Evolutionary conservation across 2,797 vertebrate genomes (phyloP).

Genomic region (Ctenopoma multispine): DNA sequence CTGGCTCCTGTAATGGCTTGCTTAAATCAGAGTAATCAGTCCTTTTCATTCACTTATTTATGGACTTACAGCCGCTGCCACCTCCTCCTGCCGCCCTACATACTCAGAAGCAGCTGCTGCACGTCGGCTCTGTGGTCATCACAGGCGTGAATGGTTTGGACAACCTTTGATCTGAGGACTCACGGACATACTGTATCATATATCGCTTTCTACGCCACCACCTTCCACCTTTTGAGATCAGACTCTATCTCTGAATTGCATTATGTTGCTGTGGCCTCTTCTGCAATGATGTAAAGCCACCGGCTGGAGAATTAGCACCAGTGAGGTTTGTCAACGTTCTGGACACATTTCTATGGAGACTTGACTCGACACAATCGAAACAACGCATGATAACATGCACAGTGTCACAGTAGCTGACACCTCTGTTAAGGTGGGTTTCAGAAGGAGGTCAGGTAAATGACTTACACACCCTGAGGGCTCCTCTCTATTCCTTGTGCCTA

Average conservation of each 20-base stretch:
- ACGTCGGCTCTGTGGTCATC: slow-evolving; percentile 28
- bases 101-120: slow-evolving; percentile 45
- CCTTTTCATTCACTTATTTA: slow-evolving; percentile 37
- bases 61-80: slow-evolving; percentile 3
- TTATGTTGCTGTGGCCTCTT: no score
- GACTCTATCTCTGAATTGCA: no score
- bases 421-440: slow-evolving; percentile 15
- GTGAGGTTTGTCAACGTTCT: no score
- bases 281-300: no score
- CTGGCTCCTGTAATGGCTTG: slow-evolving; percentile 14
- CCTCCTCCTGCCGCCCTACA: slow-evolving; percentile 33
- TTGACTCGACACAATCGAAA: no score
- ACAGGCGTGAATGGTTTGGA: slow-evolving; percentile 16
- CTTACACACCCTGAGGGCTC: not conserved
- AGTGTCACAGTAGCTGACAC: slow-evolving; percentile 9
- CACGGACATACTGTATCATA: not conserved
- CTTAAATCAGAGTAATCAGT: slow-evolving; percentile 35
- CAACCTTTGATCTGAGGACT: slow-evolving; percentile 49
- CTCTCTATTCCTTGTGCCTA: slow-evolving; percentile 4
- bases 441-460: slow-evolving; percentile 19
- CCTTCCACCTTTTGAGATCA: no score
- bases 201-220: no score
- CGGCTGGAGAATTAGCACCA: no score
- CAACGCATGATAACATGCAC: no score
- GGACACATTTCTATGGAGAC: no score